A percentile compares a stretch with the other conserved stretches of the same genome.
Evolutionary conservation across 2,797 vertebrate genomes (phyloP).

Genomic region (Chiloscyllium punctatum): DNA sequence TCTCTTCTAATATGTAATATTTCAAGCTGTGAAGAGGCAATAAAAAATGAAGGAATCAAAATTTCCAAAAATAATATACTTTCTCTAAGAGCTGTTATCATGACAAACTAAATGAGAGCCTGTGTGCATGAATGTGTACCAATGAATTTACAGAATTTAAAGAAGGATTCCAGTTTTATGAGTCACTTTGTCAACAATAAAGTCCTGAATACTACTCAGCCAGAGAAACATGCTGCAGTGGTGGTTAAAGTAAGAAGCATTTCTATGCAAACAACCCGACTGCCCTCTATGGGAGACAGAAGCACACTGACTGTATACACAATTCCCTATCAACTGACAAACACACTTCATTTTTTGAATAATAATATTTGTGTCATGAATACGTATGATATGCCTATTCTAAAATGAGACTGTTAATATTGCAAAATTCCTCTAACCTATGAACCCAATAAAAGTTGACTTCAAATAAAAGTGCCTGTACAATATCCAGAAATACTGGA

Average conservation of each 20-base stretch:
- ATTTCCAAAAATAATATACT: not conserved
- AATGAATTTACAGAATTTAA: slow-evolving; percentile 11
- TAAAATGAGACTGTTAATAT: not conserved
- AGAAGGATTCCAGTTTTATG: slow-evolving; percentile 32
- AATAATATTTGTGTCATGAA: not conserved
- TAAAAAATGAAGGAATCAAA: not conserved
- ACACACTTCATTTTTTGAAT: not conserved
- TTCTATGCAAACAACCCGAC: slow-evolving; percentile 27
- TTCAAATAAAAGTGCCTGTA: not conserved
- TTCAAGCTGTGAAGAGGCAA: not conserved
- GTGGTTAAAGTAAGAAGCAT: not conserved
- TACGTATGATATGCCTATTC: not conserved
- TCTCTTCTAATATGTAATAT: slow-evolving; percentile 7
- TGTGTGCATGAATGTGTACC: slow-evolving; percentile 7
- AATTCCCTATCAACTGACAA: not conserved
- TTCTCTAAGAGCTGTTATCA: not conserved
- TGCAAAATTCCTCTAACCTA: not conserved
- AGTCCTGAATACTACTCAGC: not conserved
- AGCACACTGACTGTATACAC: not conserved
- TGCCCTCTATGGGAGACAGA: slow-evolving; percentile 33
- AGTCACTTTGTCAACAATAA: slow-evolving; percentile 36
- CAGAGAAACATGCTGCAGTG: not conserved
- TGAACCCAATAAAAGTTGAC: not conserved
- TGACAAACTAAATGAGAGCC: not conserved
- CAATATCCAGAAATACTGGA: not conserved